phyloP scores from a whole-genome alignment of 2,113 vertebrate genomes.

The Pedetes capensis region DNA sequence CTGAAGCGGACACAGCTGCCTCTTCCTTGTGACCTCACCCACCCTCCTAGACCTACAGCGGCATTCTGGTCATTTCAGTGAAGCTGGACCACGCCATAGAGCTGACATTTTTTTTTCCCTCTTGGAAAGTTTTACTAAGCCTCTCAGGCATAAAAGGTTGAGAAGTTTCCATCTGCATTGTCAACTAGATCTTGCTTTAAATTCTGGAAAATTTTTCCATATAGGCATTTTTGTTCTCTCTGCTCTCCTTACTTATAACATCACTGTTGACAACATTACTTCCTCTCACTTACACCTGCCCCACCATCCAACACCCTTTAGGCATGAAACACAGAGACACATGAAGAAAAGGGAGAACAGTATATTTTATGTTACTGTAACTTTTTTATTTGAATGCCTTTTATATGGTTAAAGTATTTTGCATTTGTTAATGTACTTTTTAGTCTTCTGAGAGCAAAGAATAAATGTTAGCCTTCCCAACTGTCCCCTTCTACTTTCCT shows the following conservation, averaged over 20 bases:
- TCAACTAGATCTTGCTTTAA: not conserved
- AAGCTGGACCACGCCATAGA: accelerated
- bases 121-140: not conserved
- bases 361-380: too few species aligned
- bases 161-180: not conserved
- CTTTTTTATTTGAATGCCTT: not conserved
- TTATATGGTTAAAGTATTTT: not conserved
- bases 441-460: not conserved
- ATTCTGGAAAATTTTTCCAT: not conserved
- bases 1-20: not conserved
- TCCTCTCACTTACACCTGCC: not conserved
- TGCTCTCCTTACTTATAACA: not conserved
- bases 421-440: not conserved
- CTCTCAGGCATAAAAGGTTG: not conserved
- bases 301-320: accelerated
- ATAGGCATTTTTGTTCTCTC: not conserved
- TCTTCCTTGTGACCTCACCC: not conserved
- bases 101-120: not conserved
- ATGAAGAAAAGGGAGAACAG: not conserved
- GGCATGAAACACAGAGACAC: not conserved
- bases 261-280: accelerated
- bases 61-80: not conserved
- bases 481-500: not conserved
- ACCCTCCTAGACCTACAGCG: not conserved
- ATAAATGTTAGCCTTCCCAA: not conserved